phyloP scores from a whole-genome alignment of 37 sponge, comb jelly and placozoan genomes.

The Agelas oroides region DNA sequence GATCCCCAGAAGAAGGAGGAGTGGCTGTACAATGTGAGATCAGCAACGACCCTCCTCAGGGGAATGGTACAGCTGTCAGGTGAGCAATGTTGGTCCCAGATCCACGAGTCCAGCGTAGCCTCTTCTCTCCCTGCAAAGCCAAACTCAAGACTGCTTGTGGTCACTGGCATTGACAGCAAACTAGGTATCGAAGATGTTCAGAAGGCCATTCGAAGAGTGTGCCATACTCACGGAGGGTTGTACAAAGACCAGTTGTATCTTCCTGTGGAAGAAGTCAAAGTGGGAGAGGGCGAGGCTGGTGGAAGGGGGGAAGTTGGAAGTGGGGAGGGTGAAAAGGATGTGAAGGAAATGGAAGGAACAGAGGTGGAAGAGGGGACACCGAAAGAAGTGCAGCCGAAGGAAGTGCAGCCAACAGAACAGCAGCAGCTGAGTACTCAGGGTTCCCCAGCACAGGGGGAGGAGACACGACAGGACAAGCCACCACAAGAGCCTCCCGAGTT shows the following conservation, averaged over 20 bases:
- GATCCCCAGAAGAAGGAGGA: conserved; percentile 18
- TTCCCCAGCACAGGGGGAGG: no score
- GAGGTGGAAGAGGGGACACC: no score
- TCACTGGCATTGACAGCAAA: conserved; percentile 62
- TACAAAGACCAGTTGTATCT: conserved; percentile 51
- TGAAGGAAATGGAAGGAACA: no score
- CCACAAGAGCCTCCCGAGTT: not conserved
- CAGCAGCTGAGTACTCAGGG: not conserved
- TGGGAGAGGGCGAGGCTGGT: not conserved
- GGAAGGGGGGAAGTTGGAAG: not conserved
- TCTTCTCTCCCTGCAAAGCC: conserved; percentile 25
- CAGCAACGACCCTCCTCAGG: conserved; percentile 15
- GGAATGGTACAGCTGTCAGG: not conserved
- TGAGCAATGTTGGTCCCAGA: not conserved
- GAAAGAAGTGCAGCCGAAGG: conserved; percentile 5
- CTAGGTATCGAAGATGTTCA: conserved; percentile 26
- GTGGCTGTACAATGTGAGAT: conserved; percentile 39
- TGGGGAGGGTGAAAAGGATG: not conserved
- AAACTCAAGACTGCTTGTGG: conserved; percentile 67
- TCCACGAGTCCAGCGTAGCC: not conserved
- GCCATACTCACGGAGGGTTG: conserved; percentile 72
- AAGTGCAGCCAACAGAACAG: not conserved
- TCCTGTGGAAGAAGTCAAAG: conserved; percentile 32
- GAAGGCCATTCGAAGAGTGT: conserved; percentile 26
- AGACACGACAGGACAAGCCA: not conserved